Percentiles rank a stretch among this genome's conserved stretches.
These are phyloP conservation scores for Drosophila prostipennis DNA, from an alignment of 2,888 invertebrate species.

Conservation along the genomic window DNA sequence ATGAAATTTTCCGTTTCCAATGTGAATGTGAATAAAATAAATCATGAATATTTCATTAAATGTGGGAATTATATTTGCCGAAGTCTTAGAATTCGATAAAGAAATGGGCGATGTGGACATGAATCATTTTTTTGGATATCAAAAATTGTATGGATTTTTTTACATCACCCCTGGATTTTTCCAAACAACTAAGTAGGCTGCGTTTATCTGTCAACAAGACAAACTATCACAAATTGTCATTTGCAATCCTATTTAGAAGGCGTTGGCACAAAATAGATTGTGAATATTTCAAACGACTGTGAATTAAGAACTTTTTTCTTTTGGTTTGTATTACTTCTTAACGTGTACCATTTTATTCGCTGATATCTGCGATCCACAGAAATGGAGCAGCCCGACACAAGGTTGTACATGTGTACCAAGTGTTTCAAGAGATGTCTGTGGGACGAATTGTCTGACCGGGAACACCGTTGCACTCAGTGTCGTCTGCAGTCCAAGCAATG, in stretches of 20 bases:
- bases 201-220: no score
- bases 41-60: no score
- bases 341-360: fast-evolving
- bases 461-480: neutral
- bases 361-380: neutral
- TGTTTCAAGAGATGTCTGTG: neutral
- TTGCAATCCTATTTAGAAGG: neutral
- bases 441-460: neutral
- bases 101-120: no score
- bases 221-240: no score
- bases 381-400: neutral
- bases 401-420: conserved; percentile 1
- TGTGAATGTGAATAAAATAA: no score
- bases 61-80: no score
- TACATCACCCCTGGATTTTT: no score
- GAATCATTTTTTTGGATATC: no score
- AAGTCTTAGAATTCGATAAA: no score
- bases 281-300: neutral
- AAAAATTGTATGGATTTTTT: no score
- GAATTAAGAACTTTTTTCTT: neutral
- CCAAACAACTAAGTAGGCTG: no score
- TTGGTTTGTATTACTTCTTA: neutral
- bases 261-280: neutral
- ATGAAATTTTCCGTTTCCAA: no score
- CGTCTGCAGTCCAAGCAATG: neutral